Percentiles rank a stretch among this genome's conserved stretches.
Evolutionary conservation across 2,888 invertebrate genomes (phyloP).

Genomic region (Cyaniris semiargus): DNA sequence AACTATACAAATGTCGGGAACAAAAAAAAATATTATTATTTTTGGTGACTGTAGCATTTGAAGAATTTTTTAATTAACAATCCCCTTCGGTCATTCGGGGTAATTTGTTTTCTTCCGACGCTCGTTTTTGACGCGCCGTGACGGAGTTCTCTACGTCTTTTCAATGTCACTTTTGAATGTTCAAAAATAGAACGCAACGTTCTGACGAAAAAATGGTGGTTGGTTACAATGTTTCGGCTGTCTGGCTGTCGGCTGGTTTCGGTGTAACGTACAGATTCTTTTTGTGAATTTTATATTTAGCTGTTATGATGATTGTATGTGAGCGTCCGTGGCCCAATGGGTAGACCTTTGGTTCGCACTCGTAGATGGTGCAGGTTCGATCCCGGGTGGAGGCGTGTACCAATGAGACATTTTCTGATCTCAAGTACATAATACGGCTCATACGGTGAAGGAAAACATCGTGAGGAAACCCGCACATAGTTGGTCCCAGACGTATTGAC

Average conservation of each 20-base stretch:
- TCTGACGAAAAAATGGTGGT: background rate
- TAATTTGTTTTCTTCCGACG: slow-evolving; percentile 53
- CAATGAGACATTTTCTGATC: too few relatives aligned
- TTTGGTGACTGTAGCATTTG: slow-evolving; percentile 6
- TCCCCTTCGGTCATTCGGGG: slow-evolving; percentile 40
- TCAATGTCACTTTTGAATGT: slow-evolving; percentile 58
- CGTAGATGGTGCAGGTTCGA: too few relatives aligned
- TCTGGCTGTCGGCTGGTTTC: too few relatives aligned
- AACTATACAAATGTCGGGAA: background rate
- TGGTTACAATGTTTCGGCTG: background rate
- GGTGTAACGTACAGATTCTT: background rate
- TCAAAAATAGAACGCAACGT: slow-evolving; percentile 40
- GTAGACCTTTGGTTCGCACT: too few relatives aligned
- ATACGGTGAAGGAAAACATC: too few relatives aligned
- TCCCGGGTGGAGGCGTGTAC: too few relatives aligned
- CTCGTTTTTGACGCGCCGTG: slow-evolving; percentile 51
- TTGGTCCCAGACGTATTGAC: too few relatives aligned
- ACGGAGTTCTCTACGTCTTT: slow-evolving; percentile 53
- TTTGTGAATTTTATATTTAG: background rate
- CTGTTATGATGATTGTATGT: background rate
- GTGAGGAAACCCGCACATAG: too few relatives aligned
- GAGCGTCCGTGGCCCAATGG: too few relatives aligned
- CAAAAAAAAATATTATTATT: background rate
- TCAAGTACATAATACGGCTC: too few relatives aligned
- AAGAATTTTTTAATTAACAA: slow-evolving; percentile 31